A percentile compares a stretch with the other conserved stretches of the same genome.
Conservation (phyloP, 92 coral and sea anemone species). For the Siderastrea siderea region DNA sequence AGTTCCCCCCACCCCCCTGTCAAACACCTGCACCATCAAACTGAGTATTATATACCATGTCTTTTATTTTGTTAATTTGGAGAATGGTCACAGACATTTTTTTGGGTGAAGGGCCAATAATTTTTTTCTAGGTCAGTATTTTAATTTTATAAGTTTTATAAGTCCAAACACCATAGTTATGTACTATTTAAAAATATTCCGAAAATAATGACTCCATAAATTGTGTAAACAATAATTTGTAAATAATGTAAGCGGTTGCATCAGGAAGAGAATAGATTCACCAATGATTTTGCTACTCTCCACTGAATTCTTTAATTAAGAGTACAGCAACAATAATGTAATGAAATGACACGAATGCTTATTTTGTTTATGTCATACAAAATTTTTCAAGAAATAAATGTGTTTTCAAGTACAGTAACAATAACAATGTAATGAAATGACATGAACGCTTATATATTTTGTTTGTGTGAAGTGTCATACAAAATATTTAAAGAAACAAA, state of each 20-base stretch:
- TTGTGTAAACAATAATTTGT: conserved; percentile 33
- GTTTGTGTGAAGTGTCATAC: too few species aligned
- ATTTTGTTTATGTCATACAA: conserved; percentile 36
- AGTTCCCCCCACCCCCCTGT: too few species aligned
- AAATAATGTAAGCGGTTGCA: conserved; percentile 45
- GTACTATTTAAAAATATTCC: background rate
- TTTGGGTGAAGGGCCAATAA: conserved; percentile 24
- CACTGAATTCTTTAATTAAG: conserved; percentile 37
- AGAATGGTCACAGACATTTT: conserved; percentile 38
- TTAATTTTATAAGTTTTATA: conserved; percentile 43
- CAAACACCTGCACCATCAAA: background rate
- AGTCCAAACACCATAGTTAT: conserved; percentile 52
- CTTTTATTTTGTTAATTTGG: conserved; percentile 28
- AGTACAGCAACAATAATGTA: conserved; percentile 38
- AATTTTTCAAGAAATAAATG: conserved; percentile 13
- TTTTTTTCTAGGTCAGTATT: background rate
- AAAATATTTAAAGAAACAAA: conserved; percentile 1
- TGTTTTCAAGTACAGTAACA: conserved; percentile 12
- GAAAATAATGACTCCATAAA: conserved; percentile 40
- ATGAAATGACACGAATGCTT: conserved; percentile 40
- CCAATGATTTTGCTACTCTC: conserved; percentile 24
- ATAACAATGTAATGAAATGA: too few species aligned
- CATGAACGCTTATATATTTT: too few species aligned
- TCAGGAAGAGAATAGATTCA: conserved; percentile 36
- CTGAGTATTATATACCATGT: conserved; percentile 14